Percentiles rank a stretch among this genome's conserved stretches.
Conservation (phyloP, 2,888 invertebrate genomes). For the Chloroclystis v-ata region DNA sequence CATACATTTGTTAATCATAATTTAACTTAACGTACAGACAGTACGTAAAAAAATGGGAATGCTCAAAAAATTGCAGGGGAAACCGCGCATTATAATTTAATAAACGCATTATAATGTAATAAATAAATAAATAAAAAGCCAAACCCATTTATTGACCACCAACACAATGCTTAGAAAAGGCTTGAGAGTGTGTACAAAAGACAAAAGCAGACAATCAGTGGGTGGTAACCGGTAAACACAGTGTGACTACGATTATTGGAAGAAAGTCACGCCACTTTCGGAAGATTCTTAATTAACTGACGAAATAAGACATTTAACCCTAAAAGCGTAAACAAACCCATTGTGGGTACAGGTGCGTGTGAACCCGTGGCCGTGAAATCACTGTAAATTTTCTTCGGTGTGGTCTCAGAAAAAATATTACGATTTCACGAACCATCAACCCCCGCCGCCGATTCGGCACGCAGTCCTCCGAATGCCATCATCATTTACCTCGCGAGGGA, state of each 20-base stretch:
- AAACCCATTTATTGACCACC: too few species aligned
- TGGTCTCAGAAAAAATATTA: constrained; percentile 67
- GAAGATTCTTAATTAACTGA: constrained; percentile 17
- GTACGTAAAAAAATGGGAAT: too few species aligned
- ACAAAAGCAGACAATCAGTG: not conserved
- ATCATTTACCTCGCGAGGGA: constrained; percentile 54
- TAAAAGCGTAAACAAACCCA: constrained; percentile 54
- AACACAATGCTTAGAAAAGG: too few species aligned
- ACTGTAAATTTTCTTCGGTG: constrained; percentile 72
- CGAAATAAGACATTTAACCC: constrained; percentile 38
- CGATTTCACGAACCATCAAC: constrained; percentile 71
- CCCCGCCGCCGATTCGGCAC: constrained; percentile 64
- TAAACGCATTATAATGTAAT: too few species aligned
- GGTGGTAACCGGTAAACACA: constrained; percentile 6
- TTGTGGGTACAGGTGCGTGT: constrained; percentile 64
- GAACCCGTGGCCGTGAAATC: constrained; percentile 72
- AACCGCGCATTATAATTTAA: too few species aligned
- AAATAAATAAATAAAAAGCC: too few species aligned
- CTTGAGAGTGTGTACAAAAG: too few species aligned
- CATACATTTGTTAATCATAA: too few species aligned
- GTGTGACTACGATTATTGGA: constrained; percentile 4
- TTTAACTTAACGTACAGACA: too few species aligned
- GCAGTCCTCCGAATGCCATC: constrained; percentile 55
- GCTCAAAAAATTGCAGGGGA: too few species aligned
- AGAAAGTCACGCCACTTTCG: constrained; percentile 11